These are phyloP conservation scores for Heliconius sara DNA, from an alignment of 2,888 invertebrate genomes.

Conservation along the genomic window DNA sequence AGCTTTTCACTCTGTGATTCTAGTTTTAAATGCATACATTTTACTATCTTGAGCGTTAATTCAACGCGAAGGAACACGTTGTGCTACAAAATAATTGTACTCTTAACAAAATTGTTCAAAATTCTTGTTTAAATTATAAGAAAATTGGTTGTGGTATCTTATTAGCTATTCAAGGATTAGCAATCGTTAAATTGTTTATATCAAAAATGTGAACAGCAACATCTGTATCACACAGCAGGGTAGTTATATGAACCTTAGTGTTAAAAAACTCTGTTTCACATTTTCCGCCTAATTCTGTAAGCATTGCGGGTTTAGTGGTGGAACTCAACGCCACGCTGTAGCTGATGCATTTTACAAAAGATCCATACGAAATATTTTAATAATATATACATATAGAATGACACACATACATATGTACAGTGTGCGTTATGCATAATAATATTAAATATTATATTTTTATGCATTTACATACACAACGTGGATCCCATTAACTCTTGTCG, in stretches of 20 bases:
- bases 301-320: too few relatives aligned
- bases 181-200: neutral
- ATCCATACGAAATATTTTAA: neutral
- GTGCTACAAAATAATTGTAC: constrained; percentile 36
- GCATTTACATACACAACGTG: constrained; percentile 12
- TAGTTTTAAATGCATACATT: constrained; percentile 6
- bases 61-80: constrained; percentile 15
- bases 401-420: neutral
- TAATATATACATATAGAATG: neutral
- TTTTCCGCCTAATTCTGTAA: neutral
- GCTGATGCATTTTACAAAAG: too few relatives aligned
- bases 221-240: neutral
- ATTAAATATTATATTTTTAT: neutral
- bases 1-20: neutral
- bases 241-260: too few relatives aligned
- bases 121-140: neutral
- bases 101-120: constrained; percentile 4
- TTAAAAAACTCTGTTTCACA: neutral
- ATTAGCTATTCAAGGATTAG: too few relatives aligned
- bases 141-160: neutral
- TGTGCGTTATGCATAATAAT: neutral
- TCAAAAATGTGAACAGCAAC: too few relatives aligned
- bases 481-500: constrained; percentile 59
- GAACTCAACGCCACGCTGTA: too few relatives aligned
- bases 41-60: constrained; percentile 1